Evolutionary conservation across 2,888 invertebrate species (phyloP), one percentile per base, ranked within the genome.

Genomic region (Pogonocherus hispidulus): DNA sequence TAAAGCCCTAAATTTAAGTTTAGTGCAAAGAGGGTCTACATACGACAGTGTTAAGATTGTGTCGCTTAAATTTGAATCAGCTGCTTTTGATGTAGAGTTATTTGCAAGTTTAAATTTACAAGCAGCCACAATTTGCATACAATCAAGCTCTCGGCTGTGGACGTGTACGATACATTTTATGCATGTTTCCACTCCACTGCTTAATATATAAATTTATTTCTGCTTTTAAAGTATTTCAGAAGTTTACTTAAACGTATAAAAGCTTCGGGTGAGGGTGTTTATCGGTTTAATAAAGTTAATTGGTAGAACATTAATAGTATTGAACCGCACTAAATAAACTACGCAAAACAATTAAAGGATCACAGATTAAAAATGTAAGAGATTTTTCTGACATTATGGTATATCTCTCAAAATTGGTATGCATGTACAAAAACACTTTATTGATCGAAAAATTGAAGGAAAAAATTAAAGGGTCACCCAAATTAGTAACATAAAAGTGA

Each of bases 31-130:
- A 52, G 37, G 37, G 55, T 6, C 16, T 35, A 41, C 41, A 55
- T 54, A 16, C 9, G 60, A 59, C 37, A 62, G 66, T 67, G 55
- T 62, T 49, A 41, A 55, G 60, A 67, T 49, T 54, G 37, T 59
- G 59, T 59, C 66, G 55, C 49, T 62, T 62, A 62, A 62, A 62
- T 67, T 22, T 62, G 55, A 67, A 67, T 73, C 72, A 74, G 74
- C 74, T 73, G 79, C 78, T 80, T 79, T 79, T 79, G 80, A 80
- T 80, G 78, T 79, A 71, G 75, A 78, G 78, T 75, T 76, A 79
- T 79, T 78, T 78, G 77, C 77, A 79, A 80, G 78, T 80, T 78
- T 77, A 76, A 77, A 78, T 78, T 76, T 74, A 75, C 76, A 78
- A 76, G 74, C 75, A 71, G 64, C 66, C 69, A 62, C 73, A 78